Evolutionary conservation across 1,140 invertebrate species (phyloP).

Genomic region (Achroia grisella): DNA sequence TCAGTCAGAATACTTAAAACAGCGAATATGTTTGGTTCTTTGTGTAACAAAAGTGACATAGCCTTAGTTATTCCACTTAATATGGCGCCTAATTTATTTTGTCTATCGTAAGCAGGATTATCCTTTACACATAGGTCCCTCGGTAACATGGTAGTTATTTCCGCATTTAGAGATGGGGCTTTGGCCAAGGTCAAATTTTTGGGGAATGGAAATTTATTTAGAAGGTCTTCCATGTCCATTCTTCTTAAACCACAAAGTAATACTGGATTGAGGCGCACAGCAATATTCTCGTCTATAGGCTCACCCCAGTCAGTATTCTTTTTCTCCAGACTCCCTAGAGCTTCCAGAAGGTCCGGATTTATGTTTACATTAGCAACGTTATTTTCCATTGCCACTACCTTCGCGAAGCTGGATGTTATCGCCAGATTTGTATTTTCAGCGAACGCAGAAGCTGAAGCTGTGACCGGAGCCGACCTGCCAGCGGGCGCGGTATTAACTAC

Average conservation of each 20-base stretch:
- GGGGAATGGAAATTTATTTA: conserved; percentile 10
- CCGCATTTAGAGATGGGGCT: conserved; percentile 10
- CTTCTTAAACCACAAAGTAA: conserved; percentile 7
- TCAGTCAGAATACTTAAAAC: conserved; percentile 5
- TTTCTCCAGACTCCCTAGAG: neutral
- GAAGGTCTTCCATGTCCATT: conserved; percentile 2
- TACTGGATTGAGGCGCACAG: neutral
- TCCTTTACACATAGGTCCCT: conserved; percentile 1
- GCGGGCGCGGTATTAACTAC: too few relatives aligned
- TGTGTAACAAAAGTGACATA: conserved; percentile 3
- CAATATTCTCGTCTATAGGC: conserved; percentile 4
- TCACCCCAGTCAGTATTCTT: neutral
- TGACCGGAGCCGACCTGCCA: too few relatives aligned
- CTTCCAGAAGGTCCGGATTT: neutral
- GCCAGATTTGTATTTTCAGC: too few relatives aligned
- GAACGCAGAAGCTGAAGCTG: too few relatives aligned
- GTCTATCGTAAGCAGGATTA: conserved; percentile 4
- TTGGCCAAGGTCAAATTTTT: too few relatives aligned
- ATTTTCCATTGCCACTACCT: too few relatives aligned
- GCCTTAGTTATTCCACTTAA: conserved; percentile 5
- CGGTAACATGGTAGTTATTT: conserved; percentile 3
- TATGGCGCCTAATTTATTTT: conserved; percentile 5
- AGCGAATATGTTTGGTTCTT: conserved; percentile 1
- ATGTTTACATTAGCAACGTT: too few relatives aligned
- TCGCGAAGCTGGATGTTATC: too few relatives aligned